Evolutionary conservation across 2,888 invertebrate species (phyloP), one percentile per base, ranked within the genome.

Genomic region (Seira musarum): DNA sequence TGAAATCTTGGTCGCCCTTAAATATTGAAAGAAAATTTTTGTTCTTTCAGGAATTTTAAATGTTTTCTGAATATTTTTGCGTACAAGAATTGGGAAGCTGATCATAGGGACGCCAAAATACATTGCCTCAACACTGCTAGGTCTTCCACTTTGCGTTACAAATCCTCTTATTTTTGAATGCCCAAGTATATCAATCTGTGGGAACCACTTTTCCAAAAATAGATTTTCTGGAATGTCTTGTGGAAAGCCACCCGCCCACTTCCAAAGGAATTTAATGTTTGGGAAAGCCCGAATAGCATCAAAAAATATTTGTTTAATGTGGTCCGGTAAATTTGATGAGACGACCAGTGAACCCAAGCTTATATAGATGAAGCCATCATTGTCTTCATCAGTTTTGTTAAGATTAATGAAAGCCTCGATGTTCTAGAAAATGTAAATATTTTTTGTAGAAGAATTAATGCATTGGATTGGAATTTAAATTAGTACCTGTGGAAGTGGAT

Each of bases 171-270:
- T 69, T 22, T 57, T 69, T 2, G 69, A 30, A 30, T 60, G 19
- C 2, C 60, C 60, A 19, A 60, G 22, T 2, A 60, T 60, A 13
- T 60, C 60, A 60, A 21, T 21, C 60, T 87, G 87, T 1, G 86
- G 85, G 25, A 85, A 67, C 87, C 87, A 87, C 17, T 81, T 35
- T 13, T 79, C 63, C 1, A 84, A 80, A 17, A 81, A 66, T 1
- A 87, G 80, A 78, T 87, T 87, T 17, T 76, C 8, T 0, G 87
- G 85, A 60, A 85, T 82, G 25, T 78, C 74, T 0, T 22, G 15
- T 1, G 68, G 72, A 40, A 71, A 46, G 10, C 25, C 24, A 2
- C 85, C 86, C 21, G 82, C 83, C 85, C 86, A 87, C 72, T 84
- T 87, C 85, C 86, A 87, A 1, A 87, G 19, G 53, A 86, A 85